Base-by-base conservation (phyloP, 2,888 invertebrate genomes). In the Lepidochrysops patricia region DNA sequence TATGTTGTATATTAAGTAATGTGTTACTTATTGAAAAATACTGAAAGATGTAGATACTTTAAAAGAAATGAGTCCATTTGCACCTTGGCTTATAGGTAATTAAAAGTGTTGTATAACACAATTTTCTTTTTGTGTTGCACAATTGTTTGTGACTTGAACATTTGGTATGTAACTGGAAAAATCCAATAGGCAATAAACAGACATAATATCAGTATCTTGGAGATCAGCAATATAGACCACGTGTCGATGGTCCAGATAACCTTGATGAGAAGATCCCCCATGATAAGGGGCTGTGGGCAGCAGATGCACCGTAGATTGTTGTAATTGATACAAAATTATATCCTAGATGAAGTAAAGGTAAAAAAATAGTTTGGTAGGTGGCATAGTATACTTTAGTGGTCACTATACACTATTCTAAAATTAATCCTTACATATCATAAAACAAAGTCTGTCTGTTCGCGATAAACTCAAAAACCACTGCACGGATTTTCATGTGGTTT, bases 231-330 rank as follows among this genome's bases (percentile, higher is more conserved):
- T 67, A 65, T 64, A 63, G 74, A 74, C 74, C 84, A 78, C 83
- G 83, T 79, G 83, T 70, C 79, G 73, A 75, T 76, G 66, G 50
- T 25, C 23, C 63, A 67, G 87, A 85, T 86, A 86, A 84, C 84
- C 83, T 82, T 87, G 84, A 88, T 87, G 85, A 86, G 85, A 84
- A 86, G 87, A 87, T 87, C 81, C 80, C 77, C 62, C 23, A 1
- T 64, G 84, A 85, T 84, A 81, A 60, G 60, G 57, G 62, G 13
- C 58, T 49, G 37, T 60, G 60, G 19, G 62, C 67, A 72, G 72
- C 77, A 76, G 76, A 78, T 77, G 77, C 68, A 68, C 70, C 61
- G 59, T 70, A 69, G 60, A 71, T 70, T 70, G 58, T 63, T 37
- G 72, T 72, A 72, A 79, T 77, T 75, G 75, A 70, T 70, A 65